Evolutionary conservation across 2,888 invertebrate genomes (phyloP).

Genomic region (Ptilodon capucinus): DNA sequence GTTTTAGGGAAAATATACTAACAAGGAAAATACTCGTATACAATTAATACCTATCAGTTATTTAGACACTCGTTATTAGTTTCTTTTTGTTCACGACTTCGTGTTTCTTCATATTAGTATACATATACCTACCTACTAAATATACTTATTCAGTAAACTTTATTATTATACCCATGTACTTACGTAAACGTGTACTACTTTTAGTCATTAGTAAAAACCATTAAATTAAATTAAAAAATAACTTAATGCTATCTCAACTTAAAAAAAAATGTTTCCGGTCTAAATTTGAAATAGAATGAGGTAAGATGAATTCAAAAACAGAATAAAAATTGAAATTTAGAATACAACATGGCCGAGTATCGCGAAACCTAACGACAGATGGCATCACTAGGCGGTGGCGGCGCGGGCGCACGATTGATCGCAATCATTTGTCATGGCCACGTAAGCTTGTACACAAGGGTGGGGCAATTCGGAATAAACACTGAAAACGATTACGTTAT

Average conservation of each 20-base stretch:
- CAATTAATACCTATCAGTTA: background rate
- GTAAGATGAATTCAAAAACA: background rate
- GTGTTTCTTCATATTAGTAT: background rate
- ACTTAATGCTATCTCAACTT: too few species aligned
- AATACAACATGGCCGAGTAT: conserved; percentile 12
- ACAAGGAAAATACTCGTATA: background rate
- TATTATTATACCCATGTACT: too few species aligned
- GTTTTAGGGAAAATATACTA: background rate
- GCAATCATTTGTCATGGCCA: conserved; percentile 25
- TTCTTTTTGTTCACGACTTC: background rate
- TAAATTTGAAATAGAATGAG: background rate
- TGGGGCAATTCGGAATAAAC: conserved; percentile 19
- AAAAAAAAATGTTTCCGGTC: too few species aligned
- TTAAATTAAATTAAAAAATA: too few species aligned
- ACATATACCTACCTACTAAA: too few species aligned
- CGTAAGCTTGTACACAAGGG: conserved; percentile 20
- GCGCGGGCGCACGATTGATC: conserved; percentile 5
- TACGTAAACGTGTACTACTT: too few species aligned
- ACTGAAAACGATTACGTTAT: conserved; percentile 7
- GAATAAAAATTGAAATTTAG: conserved; percentile 1
- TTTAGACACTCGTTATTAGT: too few species aligned
- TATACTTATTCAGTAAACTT: background rate
- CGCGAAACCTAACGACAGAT: conserved; percentile 35
- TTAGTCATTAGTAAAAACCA: too few species aligned
- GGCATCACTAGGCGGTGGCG: conserved; percentile 35